Evolutionary conservation across 2,888 invertebrate species (phyloP).

Genomic region (Zootermopsis nevadensis): DNA sequence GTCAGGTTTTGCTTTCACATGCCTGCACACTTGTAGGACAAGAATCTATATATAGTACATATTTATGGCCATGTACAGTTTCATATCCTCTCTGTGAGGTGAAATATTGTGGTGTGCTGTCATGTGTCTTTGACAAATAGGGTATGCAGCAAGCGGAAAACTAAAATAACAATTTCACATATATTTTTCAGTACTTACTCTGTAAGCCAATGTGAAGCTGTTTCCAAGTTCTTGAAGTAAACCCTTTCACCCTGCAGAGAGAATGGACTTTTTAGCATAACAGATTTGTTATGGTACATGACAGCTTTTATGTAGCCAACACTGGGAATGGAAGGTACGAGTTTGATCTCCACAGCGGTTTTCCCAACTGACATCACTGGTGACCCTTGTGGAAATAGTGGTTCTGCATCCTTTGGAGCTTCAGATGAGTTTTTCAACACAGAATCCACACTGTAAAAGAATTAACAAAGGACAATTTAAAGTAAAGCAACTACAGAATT

Average conservation of each 20-base stretch:
- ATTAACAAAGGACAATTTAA: too few relatives aligned
- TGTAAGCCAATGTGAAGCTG: slow-evolving; percentile 14
- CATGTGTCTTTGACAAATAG: too few relatives aligned
- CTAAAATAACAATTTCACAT: background rate
- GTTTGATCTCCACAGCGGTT: background rate
- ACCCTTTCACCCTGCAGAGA: background rate
- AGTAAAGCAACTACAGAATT: too few relatives aligned
- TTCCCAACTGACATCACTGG: background rate
- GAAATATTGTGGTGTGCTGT: too few relatives aligned
- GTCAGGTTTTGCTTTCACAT: too few relatives aligned
- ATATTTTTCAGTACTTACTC: background rate
- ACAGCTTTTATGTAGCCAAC: slow-evolving; percentile 29
- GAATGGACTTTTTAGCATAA: slow-evolving; percentile 13
- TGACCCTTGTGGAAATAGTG: background rate
- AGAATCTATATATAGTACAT: too few relatives aligned
- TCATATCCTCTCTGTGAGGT: too few relatives aligned
- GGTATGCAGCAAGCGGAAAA: too few relatives aligned
- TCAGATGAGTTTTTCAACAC: too few relatives aligned
- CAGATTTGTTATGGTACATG: slow-evolving; percentile 20
- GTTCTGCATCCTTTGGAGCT: background rate
- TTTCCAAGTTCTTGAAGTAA: slow-evolving; percentile 8
- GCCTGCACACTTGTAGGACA: too few relatives aligned
- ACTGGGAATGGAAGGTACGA: slow-evolving; percentile 26
- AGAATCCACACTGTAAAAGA: too few relatives aligned
- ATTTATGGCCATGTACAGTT: too few relatives aligned